phyloP scores from a whole-genome alignment of 2,113 vertebrate species.

The Rousettus leschenaultii region DNA sequence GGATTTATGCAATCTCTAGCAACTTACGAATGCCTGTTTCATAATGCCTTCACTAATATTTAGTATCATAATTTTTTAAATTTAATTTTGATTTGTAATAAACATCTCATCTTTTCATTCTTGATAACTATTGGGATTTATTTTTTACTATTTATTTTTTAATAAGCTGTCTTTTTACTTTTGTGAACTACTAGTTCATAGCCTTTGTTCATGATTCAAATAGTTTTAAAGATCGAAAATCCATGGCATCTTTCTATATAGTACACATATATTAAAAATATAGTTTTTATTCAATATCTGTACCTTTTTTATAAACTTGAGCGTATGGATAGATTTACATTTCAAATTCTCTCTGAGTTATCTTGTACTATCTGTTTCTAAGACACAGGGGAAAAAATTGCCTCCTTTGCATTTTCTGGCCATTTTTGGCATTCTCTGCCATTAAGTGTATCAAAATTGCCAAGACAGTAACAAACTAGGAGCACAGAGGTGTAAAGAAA shows the following conservation, averaged over 20 bases:
- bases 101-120: conserved; percentile 17
- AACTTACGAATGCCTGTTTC: background rate
- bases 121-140: background rate
- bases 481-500: background rate
- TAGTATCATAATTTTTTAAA: background rate
- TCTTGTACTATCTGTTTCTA: background rate
- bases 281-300: background rate
- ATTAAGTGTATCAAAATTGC: background rate
- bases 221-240: conserved; percentile 39
- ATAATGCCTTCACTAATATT: background rate
- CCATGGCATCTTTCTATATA: background rate
- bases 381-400: background rate
- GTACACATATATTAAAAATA: background rate
- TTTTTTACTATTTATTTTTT: conserved; percentile 13
- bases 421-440: background rate
- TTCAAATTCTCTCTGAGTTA: background rate
- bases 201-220: background rate
- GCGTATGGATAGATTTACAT: background rate
- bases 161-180: background rate
- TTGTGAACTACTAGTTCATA: background rate
- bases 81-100: background rate
- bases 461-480: background rate
- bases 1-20: background rate
- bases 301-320: background rate
- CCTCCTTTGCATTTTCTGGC: background rate